Evolutionary conservation across 2,797 vertebrate genomes (phyloP).

Genomic region (Pseudopleuronectes americanus): DNA sequence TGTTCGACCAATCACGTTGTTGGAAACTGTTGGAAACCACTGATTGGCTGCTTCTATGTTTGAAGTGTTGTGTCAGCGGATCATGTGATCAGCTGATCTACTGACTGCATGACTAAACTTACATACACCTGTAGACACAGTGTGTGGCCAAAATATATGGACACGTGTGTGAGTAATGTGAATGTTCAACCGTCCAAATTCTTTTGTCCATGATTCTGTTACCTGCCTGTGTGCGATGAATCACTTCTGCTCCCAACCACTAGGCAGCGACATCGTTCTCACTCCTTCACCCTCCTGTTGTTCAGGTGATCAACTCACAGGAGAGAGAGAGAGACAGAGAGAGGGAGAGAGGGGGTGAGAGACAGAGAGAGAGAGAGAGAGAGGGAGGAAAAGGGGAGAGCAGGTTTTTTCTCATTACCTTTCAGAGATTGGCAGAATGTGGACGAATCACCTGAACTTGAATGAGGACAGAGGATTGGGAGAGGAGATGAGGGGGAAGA

Average conservation of each 20-base stretch:
- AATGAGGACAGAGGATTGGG: background rate
- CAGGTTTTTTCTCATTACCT: slow-evolving; percentile 43
- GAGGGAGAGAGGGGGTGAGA: no score
- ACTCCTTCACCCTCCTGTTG: slow-evolving; percentile 32
- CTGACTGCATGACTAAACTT: no score
- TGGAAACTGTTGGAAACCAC: no score
- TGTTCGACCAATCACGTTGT: no score
- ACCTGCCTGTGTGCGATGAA: background rate
- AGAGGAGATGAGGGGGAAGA: background rate
- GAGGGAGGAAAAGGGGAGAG: background rate
- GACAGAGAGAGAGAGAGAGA: no score
- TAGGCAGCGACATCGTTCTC: background rate
- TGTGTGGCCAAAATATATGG: no score
- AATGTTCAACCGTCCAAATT: no score
- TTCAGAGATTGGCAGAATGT: slow-evolving; percentile 29
- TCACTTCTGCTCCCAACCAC: background rate
- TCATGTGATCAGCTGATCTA: no score
- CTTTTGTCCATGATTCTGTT: background rate
- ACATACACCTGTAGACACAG: no score
- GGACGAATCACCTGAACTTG: slow-evolving; percentile 44
- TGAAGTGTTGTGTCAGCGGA: no score
- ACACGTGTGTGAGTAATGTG: no score
- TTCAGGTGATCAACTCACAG: slow-evolving; percentile 83
- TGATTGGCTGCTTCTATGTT: no score
- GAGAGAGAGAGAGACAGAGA: background rate